These are phyloP conservation scores for Actinia equina DNA, from an alignment of 64 coral and sea anemone species.

Conservation along the genomic window DNA sequence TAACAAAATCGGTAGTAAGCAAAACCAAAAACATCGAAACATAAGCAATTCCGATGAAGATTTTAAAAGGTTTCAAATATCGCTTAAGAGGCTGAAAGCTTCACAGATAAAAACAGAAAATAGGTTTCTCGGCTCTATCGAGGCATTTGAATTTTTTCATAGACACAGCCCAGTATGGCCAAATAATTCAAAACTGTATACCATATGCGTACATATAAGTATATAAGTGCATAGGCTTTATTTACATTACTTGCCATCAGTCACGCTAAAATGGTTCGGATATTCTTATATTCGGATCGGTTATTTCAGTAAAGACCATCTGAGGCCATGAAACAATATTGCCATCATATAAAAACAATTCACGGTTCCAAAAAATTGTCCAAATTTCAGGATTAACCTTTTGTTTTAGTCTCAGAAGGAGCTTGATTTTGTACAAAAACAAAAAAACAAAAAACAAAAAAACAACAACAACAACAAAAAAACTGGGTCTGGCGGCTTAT, in stretches of 20 bases:
- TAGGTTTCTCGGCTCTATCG: neutral
- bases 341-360: too few relatives aligned
- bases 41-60: neutral
- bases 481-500: too few relatives aligned
- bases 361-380: too few relatives aligned
- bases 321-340: neutral
- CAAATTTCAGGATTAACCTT: too few relatives aligned
- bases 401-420: too few relatives aligned
- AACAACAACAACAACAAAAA: too few relatives aligned
- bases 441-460: too few relatives aligned
- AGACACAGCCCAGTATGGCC: neutral
- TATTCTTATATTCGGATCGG: neutral
- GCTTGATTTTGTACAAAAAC: too few relatives aligned
- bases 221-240: too few relatives aligned
- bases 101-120: neutral
- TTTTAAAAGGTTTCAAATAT: neutral
- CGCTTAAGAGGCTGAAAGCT: neutral
- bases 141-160: neutral
- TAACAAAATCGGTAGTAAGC: neutral
- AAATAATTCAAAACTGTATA: neutral
- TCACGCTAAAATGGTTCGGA: neutral
- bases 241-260: neutral
- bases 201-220: too few relatives aligned
- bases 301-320: neutral
- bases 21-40: neutral